A percentile compares a stretch with the other conserved stretches of the same genome.
These are phyloP conservation scores for Sarcophaga subvicina DNA, from an alignment of 2,888 invertebrate genomes.

Conservation along the genomic window DNA sequence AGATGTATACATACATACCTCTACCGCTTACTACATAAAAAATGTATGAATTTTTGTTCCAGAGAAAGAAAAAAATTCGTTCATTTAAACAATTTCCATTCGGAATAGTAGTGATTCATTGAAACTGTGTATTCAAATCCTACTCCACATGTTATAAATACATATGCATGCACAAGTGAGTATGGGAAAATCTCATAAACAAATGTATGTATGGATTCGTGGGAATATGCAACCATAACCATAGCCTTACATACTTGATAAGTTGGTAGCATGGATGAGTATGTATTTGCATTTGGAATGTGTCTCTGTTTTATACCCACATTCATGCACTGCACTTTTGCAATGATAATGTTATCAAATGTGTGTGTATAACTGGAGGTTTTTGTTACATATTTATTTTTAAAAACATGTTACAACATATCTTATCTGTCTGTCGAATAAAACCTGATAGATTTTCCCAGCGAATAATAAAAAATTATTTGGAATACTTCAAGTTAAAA, in stretches of 20 bases:
- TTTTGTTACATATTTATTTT: background rate
- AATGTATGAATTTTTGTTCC: background rate
- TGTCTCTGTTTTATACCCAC: background rate
- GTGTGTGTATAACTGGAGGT: background rate
- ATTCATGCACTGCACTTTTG: background rate
- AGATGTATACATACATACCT: background rate
- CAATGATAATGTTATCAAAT: constrained; percentile 4
- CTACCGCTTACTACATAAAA: background rate
- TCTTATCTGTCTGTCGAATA: background rate
- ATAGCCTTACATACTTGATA: too few species aligned
- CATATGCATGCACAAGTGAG: background rate
- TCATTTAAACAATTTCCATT: background rate
- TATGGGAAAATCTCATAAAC: background rate
- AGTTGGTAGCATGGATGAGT: background rate
- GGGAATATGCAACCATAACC: too few species aligned
- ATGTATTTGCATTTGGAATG: background rate
- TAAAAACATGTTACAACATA: background rate
- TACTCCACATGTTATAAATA: too few species aligned
- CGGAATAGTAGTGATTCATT: too few species aligned
- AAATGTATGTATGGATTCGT: background rate
- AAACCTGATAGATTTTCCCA: background rate
- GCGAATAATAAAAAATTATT: too few species aligned
- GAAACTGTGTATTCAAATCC: too few species aligned
- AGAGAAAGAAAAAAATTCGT: background rate
- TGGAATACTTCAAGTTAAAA: too few species aligned